Evolutionary conservation across 2,797 vertebrate species (phyloP).

Genomic region (Sparidentex hasta): DNA sequence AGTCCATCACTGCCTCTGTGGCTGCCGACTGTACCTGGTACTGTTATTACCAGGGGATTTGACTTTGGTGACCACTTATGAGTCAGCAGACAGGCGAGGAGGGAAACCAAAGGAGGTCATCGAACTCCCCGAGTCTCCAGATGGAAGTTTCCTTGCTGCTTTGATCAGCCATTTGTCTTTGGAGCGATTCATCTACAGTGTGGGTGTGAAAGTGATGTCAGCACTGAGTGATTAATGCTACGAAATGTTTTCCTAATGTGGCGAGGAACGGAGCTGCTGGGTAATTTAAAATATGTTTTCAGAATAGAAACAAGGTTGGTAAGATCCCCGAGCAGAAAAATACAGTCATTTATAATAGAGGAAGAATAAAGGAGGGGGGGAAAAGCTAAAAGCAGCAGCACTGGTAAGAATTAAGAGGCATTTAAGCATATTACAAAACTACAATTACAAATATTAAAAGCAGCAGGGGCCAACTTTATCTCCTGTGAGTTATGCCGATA

Average conservation of each 20-base stretch:
- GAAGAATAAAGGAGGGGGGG: not conserved
- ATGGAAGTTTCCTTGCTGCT: conserved; percentile 41
- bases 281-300: conserved; percentile 50
- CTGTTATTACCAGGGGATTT: conserved; percentile 30
- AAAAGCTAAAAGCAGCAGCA: not conserved
- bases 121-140: conserved; percentile 29
- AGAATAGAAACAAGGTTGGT: conserved; percentile 25
- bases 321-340: conserved; percentile 15
- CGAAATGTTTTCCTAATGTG: conserved; percentile 52
- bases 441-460: not conserved
- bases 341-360: conserved; percentile 9
- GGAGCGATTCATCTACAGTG: conserved; percentile 48
- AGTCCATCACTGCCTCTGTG: conserved; percentile 10
- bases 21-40: not conserved
- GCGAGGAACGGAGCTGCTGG: conserved; percentile 22
- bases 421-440: not conserved
- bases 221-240: conserved; percentile 62
- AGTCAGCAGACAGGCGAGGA: conserved; percentile 51
- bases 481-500: not conserved
- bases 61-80: conserved; percentile 34
- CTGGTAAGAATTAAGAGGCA: not conserved
- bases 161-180: conserved; percentile 61
- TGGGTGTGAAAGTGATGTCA: conserved; percentile 59
- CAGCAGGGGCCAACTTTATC: not conserved
- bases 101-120: conserved; percentile 54